These are phyloP conservation scores for Adela reaumurella DNA, from an alignment of 2,888 invertebrate genomes.

Conservation along the genomic window DNA sequence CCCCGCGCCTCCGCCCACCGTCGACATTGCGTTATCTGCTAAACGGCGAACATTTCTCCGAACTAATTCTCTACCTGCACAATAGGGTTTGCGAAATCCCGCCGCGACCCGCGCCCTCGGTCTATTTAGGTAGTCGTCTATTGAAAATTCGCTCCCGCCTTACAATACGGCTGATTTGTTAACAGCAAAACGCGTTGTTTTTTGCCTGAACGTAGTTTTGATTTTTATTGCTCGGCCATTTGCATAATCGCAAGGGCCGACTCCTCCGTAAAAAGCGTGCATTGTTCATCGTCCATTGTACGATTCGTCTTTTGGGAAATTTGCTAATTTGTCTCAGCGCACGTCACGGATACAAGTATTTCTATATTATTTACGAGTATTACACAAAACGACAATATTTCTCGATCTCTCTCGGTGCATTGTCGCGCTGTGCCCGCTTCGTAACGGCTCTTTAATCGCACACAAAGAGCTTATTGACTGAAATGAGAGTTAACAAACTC, in stretches of 20 bases:
- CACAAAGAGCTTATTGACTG: neutral
- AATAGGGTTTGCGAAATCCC: neutral
- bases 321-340: constrained; percentile 33
- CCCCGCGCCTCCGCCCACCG: neutral
- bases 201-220: constrained; percentile 43
- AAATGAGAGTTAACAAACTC: neutral
- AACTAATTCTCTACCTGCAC: neutral
- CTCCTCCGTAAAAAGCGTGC: constrained; percentile 13
- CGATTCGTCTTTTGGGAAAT: constrained; percentile 22
- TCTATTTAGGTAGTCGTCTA: constrained; percentile 36
- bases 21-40: neutral
- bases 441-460: too few relatives aligned
- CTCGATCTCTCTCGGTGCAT: neutral
- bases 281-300: constrained; percentile 7
- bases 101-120: neutral
- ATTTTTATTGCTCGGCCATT: constrained; percentile 44
- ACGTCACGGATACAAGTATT: too few relatives aligned
- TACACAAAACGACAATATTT: neutral
- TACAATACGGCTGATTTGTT: neutral
- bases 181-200: constrained; percentile 11
- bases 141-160: constrained; percentile 15
- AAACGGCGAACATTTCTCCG: neutral
- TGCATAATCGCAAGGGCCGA: constrained; percentile 49
- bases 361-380: constrained; percentile 39
- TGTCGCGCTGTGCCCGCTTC: constrained; percentile 20